Evolutionary conservation across 2,888 invertebrate genomes (phyloP).

Genomic region (Podabrus alpinus): DNA sequence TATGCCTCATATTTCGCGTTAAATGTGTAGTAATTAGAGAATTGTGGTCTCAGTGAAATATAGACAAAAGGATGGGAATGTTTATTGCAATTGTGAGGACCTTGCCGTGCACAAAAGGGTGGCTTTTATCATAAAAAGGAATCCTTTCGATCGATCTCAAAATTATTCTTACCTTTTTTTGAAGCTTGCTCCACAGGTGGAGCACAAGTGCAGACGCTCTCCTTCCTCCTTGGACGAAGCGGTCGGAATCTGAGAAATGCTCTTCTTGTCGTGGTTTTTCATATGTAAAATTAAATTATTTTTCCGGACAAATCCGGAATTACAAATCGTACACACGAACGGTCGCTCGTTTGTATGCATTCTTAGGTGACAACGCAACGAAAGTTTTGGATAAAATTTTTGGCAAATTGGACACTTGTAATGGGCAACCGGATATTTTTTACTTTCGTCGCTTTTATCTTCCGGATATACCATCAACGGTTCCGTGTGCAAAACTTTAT

Average conservation of each 20-base stretch:
- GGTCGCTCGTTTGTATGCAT: constrained; percentile 77
- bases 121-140: not conserved
- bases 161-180: constrained; percentile 56
- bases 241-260: constrained; percentile 26
- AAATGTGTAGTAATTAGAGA: constrained; percentile 58
- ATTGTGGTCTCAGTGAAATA: constrained; percentile 56
- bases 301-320: constrained; percentile 67
- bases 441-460: constrained; percentile 43
- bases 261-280: constrained; percentile 57
- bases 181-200: constrained; percentile 57
- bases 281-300: constrained; percentile 68
- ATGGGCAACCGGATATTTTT: constrained; percentile 52
- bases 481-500: constrained; percentile 69
- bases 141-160: constrained; percentile 28
- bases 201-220: constrained; percentile 51
- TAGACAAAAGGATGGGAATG: constrained; percentile 48
- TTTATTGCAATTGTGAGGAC: constrained; percentile 47
- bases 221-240: constrained; percentile 25
- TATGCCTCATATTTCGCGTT: constrained; percentile 57
- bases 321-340: constrained; percentile 68
- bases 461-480: constrained; percentile 50
- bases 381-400: constrained; percentile 66
- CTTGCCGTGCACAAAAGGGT: constrained; percentile 34
- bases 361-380: constrained; percentile 71
- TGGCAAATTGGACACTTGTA: constrained; percentile 72